Base-by-base conservation (phyloP, 35 echinoderm and acorn worm species). In the Apostichopus parvimensis region DNA sequence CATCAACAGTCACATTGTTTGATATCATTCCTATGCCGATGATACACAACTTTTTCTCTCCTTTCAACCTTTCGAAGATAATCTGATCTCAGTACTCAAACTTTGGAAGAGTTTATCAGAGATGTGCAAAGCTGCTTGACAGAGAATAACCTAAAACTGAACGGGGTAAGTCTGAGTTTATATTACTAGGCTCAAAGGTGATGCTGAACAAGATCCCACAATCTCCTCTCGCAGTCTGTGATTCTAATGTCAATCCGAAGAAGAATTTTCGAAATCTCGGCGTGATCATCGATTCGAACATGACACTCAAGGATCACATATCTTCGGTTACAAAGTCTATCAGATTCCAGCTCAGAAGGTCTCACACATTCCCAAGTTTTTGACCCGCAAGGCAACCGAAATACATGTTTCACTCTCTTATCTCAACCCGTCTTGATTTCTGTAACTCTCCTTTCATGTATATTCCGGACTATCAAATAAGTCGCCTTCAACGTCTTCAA, bases 11-110 rank as follows among this genome's bases (percentile, higher is more conserved):
- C 78, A 92, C 78, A 86, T 28, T 10, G 4, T 91, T 7, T 23
- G 76, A 9, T 87, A 70, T 83, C 79, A 87, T 15, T 65, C 79
- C 8, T 94, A 92, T 92, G 90, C 93, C 9, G 93, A 94, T 70
- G 93, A 92, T 81, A 91, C 90, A 23, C 90, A 91, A 57, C n/a
- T 92, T 2, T 92, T 86, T 64, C 72, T 91, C 17, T 89, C 87
- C 10, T 89, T 91, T 61, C 23, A 89, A n/a, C 87, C 87, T 73
- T 84, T 9, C 53, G 25, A 53, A 11, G 57, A 60, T 8, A 60
- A 60, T 9, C 77, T 26, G 1, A 79, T 26, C 21, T 79, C 22
- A 26, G 77, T 21, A 45, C 73, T 72, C 57, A 68, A 28, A 34
- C 14, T 54, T 54, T 89, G n/a, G 58, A 89, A 45, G n/a, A 73